Base-by-base conservation (phyloP, 2,113 vertebrate genomes). In the Burhinus bistriatus region DNA sequence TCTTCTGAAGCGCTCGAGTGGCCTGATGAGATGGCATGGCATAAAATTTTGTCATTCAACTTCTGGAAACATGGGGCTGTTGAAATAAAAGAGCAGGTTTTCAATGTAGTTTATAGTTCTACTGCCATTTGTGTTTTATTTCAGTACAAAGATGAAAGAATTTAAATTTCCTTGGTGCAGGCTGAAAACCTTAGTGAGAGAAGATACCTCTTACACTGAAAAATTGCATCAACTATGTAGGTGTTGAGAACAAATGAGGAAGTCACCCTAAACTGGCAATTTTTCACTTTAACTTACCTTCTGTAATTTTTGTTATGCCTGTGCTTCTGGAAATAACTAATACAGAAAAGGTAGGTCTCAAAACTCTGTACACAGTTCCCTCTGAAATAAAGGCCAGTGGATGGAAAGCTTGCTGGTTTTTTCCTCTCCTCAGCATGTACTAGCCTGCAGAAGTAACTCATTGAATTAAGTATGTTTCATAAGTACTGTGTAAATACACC, bases 381-480 rank as follows among this genome's bases (percentile, higher is more conserved):
- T 83, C 58, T 49, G 52, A 52, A 79, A 90, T 12, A 45, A 69
- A 81, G 20, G 42, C 21, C 17, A 17, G 1, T 4, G 23, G 12
- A 7, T 5, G 13, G 18, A 73, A 79, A 52, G 7, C 5, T 6
- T 65, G 14, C 21, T 47, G 9, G 1, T 26, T 22, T 49, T 68
- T 51, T 40, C 16, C 16, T 85, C 34, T 76, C 42, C 44, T 23
- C 27, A 83, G 52, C 18, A 17, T 3, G 2, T 47, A 29, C 2
- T 2, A 85, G 70, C 42, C 26, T 71, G 15, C 36, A 83, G 42
- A 20, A 88, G 15, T 66, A 71, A 38, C 6, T 16, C 10, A 36
- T 0, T 21, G 22, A 81, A 36, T 15, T 34, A 19, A 57, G 15
- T 42, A 10, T 30, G 15, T 6, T 69, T 49, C 1, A 0, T n/a